Evolutionary conservation across 2,888 invertebrate genomes (phyloP), one percentile per base, ranked within the genome.

Genomic region (Desoria tigrina): DNA sequence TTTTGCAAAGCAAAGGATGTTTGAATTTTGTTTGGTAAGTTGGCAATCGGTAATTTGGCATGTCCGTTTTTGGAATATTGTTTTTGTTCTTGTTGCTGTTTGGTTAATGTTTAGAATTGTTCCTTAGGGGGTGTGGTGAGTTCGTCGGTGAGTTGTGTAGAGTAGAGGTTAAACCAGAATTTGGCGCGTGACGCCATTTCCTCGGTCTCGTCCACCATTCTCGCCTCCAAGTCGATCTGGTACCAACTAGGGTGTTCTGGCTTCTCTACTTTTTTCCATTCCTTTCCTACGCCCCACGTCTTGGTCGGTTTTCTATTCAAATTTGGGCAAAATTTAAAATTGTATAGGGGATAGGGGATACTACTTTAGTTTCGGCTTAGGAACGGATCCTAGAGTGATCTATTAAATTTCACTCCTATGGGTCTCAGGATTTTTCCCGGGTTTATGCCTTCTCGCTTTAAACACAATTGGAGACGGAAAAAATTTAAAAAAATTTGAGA

Each of bases 231-330:
- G 37, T 56, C 69, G 24, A 65, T 61, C 39, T 42, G 50, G 59
- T 68, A 68, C 61, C 63, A 63, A 4, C 55, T 45, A 9, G 55
- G 42, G 18, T 51, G 32, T 14, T 68, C 53, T 7, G 45, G 58
- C 1, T 49, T 58, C 32, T 68, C 68, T 21, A 61, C 58, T 28
- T 64, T 66, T 18, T 66, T 63, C 74, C 72, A 72, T 49, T 68
- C 67, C 58, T 71, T 71, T 1, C 51, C 65, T 6, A 65, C 64
- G 21, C 72, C 72, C 69, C 70, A 74, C 2, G 65, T 61, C 39
- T 70, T 74, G 42, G 67, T 71, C 57, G 74, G 72, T 63, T 74
- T 72, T 26, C 73, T 74, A 42, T n/a, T n/a, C n/a, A n/a, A n/a
- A 16, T n/a, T n/a, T 18, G 28, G 32, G 24, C n/a, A n/a, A 9